These are phyloP conservation scores for Rhynchophorus ferrugineus DNA, from an alignment of 1,140 invertebrate species.

Conservation along the genomic window DNA sequence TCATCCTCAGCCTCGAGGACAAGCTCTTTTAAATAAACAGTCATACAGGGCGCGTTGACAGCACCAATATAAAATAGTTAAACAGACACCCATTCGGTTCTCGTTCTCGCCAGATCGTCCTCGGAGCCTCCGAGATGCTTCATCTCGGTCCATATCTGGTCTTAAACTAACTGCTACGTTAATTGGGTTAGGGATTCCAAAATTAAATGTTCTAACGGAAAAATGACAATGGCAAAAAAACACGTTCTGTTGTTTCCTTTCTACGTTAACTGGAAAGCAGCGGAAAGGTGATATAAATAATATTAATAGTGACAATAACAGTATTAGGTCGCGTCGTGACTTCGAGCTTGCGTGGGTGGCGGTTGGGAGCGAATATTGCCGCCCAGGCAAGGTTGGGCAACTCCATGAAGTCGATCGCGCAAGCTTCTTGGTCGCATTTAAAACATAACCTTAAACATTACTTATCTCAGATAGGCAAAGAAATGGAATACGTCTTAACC, in stretches of 20 bases:
- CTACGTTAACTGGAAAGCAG: background rate
- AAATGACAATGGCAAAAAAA: background rate
- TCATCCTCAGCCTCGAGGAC: slow-evolving; percentile 26
- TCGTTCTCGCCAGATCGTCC: slow-evolving; percentile 34
- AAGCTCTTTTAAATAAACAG: slow-evolving; percentile 35
- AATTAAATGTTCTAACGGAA: no score
- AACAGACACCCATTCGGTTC: slow-evolving; percentile 10
- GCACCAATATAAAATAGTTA: slow-evolving; percentile 23
- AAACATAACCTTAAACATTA: background rate
- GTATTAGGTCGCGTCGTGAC: slow-evolving; percentile 21
- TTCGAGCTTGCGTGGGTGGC: slow-evolving; percentile 9
- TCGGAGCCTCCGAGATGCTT: slow-evolving; percentile 31
- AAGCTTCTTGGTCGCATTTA: slow-evolving; percentile 5
- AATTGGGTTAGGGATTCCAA: background rate
- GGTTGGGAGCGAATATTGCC: background rate
- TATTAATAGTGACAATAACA: background rate
- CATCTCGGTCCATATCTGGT: background rate
- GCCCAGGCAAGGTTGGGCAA: slow-evolving; percentile 6
- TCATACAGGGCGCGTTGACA: slow-evolving; percentile 14
- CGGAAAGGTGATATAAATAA: background rate
- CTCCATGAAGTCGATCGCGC: slow-evolving; percentile 18
- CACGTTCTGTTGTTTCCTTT: background rate
- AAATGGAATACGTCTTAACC: no score
- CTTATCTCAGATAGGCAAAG: no score
- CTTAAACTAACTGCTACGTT: background rate